Base-by-base conservation (phyloP, 2,888 invertebrate species). In the Tinea trinotella region DNA sequence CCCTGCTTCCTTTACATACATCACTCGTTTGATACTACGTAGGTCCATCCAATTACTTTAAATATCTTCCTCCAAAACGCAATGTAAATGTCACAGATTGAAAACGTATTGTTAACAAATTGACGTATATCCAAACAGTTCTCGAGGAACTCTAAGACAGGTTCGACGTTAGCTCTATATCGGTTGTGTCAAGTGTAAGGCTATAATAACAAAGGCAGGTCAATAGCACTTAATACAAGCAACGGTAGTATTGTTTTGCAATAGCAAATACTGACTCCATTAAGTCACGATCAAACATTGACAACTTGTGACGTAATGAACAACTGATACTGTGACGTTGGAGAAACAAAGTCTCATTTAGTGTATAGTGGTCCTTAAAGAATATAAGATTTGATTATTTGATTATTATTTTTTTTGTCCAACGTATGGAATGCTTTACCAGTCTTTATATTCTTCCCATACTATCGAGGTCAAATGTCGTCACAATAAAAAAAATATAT, bases 251-350 rank as follows among this genome's bases (percentile, higher is more conserved):
- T 56, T 58, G 58, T 58, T 48, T 53, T 55, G 15, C 35, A 30
- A 34, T 36, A 49, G 55, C 55, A 58, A 55, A 53, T 54, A 55
- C 48, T 24, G 62, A 62, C 61, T 58, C 57, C 59, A 62, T 63
- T 59, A 62, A 59, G 56, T 52, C 18, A 36, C 56, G 54, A 53
- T 53, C 57, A 60, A 61, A 62, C 56, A 63, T 55, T 56, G 57
- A 58, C 17, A 61, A 61, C 62, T 62, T 60, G 15, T 56, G 58
- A 60, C 56, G 58, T 58, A 57, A 60, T 56, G 35, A 54, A 53
- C 35, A 53, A 30, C n/a, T n/a, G 49, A 52, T 54, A 34, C 53
- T 55, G 56, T 24, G 56, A 50, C 30, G 12, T 19, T 19, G 18
- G 19, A 18, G 46, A 10, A 46, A 46, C 10, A 18, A 19, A 2